Conservation (phyloP, 2,113 vertebrate genomes). For the Mustela lutreola region DNA sequence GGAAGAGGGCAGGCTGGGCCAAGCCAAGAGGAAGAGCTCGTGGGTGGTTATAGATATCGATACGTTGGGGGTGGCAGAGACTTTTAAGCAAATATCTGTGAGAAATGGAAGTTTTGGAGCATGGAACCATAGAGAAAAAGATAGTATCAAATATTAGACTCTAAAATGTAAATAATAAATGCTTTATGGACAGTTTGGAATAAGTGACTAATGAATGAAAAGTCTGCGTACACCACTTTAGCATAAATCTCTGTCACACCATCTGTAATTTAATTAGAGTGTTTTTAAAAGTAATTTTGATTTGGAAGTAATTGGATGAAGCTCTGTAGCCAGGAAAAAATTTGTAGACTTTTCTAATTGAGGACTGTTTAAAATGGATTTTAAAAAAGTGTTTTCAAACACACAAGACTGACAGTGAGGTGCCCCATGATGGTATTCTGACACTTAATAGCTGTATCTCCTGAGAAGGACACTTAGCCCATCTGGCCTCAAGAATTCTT, state of each 20-base stretch:
- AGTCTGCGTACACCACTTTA: background rate
- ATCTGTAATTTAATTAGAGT: conserved; percentile 67
- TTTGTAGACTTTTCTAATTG: conserved; percentile 45
- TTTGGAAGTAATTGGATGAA: conserved; percentile 63
- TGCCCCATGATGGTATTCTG: background rate
- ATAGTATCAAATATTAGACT: background rate
- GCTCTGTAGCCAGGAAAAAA: conserved; percentile 24
- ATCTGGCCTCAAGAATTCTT: background rate
- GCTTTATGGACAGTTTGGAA: conserved; percentile 55
- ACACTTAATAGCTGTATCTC: background rate
- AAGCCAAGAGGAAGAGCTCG: background rate
- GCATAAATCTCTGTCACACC: conserved; percentile 13
- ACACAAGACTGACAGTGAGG: background rate
- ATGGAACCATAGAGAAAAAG: conserved; percentile 13
- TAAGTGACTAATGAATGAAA: conserved; percentile 54
- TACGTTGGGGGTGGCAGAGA: background rate
- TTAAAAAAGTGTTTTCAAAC: conserved; percentile 32
- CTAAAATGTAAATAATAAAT: background rate
- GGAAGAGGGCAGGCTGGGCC: background rate
- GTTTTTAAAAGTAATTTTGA: conserved; percentile 63
- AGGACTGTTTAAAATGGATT: conserved; percentile 34
- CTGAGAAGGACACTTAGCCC: background rate
- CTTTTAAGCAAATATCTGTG: background rate
- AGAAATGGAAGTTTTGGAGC: conserved; percentile 49
- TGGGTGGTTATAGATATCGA: background rate